Evolutionary conservation across 2,888 invertebrate species (phyloP), one percentile per base, ranked within the genome.

Genomic region (Reticulitermes lucifugus): DNA sequence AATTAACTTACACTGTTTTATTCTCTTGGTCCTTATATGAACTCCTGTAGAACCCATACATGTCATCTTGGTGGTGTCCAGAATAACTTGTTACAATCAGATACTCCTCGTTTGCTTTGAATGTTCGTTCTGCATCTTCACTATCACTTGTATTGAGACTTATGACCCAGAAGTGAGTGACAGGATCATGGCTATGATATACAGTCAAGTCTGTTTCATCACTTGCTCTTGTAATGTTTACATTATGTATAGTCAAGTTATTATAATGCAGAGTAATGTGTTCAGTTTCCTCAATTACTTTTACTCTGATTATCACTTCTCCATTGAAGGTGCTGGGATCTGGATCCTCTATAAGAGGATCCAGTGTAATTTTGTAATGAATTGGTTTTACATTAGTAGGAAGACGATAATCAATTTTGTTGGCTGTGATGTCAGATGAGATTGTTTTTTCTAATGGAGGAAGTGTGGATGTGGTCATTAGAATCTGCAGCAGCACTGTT

Each of bases 261-360:
- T 83, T 80, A 12, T 83, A 71, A 75, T 87, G 86, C 25, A 87
- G 73, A 25, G 82, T 81, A 10, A 87, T 85, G 70, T 6, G 77
- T 82, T 92, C 92, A 12, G 94, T 94, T 80, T 93, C 92, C 87
- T 93, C 92, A 35, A 93, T 91, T 0, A 94, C 94, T 86, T 93
- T 92, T 80, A 96, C 70, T n/a, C 18, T 6, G 46, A 85, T 83
- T 2, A 14, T n/a, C 29, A 79, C 83, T 29, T 14, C 7, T 22
- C 85, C 85, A 71, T 18, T 35, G 25, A 83, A 85, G 5, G 75
- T 60, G 60, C 18, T 41, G 9, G 46, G 65, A n/a, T 79, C 79
- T 25, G 12, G 25, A 6, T 55, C 75, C 10, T 41, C 51, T 22
- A 83, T n/a, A 35, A 65, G 35, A 18, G 85, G 83, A n/a, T n/a